Evolutionary conservation across 2,888 invertebrate genomes (phyloP), one percentile per base, ranked within the genome.

Genomic region (Parasteatoda lunata): DNA sequence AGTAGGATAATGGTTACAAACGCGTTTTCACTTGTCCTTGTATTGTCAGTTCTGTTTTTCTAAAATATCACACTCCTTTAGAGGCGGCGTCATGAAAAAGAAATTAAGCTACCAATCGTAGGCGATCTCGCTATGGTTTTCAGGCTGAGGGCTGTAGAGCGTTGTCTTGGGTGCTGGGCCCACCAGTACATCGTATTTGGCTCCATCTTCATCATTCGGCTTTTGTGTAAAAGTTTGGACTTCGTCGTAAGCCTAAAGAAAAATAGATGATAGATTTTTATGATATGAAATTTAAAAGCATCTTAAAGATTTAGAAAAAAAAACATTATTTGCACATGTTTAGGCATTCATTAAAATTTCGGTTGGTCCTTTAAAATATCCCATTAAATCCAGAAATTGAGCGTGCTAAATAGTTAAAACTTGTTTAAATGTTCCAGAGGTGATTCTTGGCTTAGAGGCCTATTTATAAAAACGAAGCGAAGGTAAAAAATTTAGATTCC

Each of bases 181-280:
- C 2, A 84, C 69, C 13, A 88, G 48, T 11, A 79, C 64, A n/a
- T 88, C 81, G 3, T 79, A 70, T 59, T 82, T 82, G 3, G 81
- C 48, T 1, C 49, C 54, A 5, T 65, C 71, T 30, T 66, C 15
- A 9, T 73, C 69, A 11, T 54, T 68, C 30, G 45, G 9, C 9
- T 73, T 69, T n/a, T 15, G 4, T n/a, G 51, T 51, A 5, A 88
- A 47, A 6, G 77, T 65, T 5, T 84, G 84, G 11, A 81, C 88
- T 69, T 88, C 84, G 4, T 88, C 81, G 48, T 88, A 88, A 13
- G 88, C 88, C 88, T 88, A 15, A 73, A 15, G 48, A 51, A 72
- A 47, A 80, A 76, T 70, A 49, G 5, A 48, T n/a, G 4, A 5
- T 45, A 45, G 13, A 11, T n/a, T n/a, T 3, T 4, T 49, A 9